A percentile compares a stretch with the other conserved stretches of the same genome.
phyloP scores from a whole-genome alignment of 2,888 invertebrate genomes.

The Drosophila longiperda region DNA sequence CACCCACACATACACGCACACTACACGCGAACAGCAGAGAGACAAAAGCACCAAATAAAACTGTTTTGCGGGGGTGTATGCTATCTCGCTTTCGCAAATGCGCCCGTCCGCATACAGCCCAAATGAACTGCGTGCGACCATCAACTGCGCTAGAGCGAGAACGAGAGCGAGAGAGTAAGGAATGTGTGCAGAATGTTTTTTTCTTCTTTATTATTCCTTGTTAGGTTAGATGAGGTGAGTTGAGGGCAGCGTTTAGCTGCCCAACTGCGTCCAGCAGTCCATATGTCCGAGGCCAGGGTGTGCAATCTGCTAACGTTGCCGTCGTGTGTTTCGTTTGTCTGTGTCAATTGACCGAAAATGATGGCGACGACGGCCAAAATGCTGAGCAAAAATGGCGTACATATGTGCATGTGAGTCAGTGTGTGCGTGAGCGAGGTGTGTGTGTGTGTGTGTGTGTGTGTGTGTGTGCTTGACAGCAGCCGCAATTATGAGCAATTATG shows the following conservation, averaged over 20 bases:
- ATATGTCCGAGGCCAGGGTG: slow-evolving; percentile 33
- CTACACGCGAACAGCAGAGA: slow-evolving; percentile 17
- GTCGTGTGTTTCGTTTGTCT: slow-evolving; percentile 46
- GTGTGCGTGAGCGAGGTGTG: background rate
- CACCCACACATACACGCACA: slow-evolving; percentile 10
- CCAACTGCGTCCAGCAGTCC: slow-evolving; percentile 1
- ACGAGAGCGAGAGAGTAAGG: slow-evolving; percentile 37
- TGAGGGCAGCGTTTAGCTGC: slow-evolving; percentile 6
- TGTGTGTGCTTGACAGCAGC: slow-evolving; percentile 56
- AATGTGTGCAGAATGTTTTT: slow-evolving; percentile 53
- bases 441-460: slow-evolving; percentile 20
- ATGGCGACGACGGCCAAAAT: slow-evolving; percentile 66
- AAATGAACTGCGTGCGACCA: slow-evolving; percentile 50
- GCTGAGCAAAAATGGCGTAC: slow-evolving; percentile 67
- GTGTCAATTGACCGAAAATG: slow-evolving; percentile 78
- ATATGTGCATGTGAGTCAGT: slow-evolving; percentile 18
- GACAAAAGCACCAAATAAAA: slow-evolving; percentile 42
- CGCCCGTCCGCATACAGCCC: slow-evolving; percentile 11
- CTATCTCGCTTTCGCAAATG: slow-evolving; percentile 38
- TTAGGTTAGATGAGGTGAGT: background rate
- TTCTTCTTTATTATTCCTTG: background rate
- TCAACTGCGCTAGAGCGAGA: slow-evolving; percentile 12
- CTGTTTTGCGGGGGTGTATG: slow-evolving; percentile 50
- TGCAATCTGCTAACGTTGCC: slow-evolving; percentile 36
- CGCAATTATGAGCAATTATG: slow-evolving; percentile 77